Percentiles rank a stretch among this genome's conserved stretches.
phyloP scores from a whole-genome alignment of 2,888 invertebrate genomes.

The Tiliacea citrago region DNA sequence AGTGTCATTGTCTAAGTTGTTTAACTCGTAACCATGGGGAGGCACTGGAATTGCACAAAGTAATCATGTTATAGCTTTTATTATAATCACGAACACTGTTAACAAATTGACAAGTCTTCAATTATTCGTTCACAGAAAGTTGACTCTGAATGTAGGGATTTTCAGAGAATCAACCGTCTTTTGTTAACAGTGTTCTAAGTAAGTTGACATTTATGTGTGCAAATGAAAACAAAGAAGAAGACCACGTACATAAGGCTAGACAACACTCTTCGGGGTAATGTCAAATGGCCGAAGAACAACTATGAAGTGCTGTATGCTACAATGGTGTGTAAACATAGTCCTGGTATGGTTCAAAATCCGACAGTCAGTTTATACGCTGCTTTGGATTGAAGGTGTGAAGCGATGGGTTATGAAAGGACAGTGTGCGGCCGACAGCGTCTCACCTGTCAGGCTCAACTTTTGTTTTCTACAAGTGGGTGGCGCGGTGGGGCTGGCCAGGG shows the following conservation, averaged over 20 bases:
- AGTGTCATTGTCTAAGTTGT: conserved; percentile 92
- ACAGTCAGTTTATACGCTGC: conserved; percentile 69
- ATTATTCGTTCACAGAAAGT: conserved; percentile 53
- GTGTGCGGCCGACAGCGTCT: conserved; percentile 76
- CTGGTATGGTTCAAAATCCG: conserved; percentile 66
- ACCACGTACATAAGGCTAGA: conserved; percentile 61
- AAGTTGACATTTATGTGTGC: conserved; percentile 64
- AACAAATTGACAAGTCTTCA: conserved; percentile 39
- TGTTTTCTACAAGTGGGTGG: conserved; percentile 92
- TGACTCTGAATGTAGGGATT: conserved; percentile 25
- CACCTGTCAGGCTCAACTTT: conserved; percentile 93
- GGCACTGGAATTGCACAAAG: conserved; percentile 86
- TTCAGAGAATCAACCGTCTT: conserved; percentile 21
- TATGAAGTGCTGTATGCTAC: conserved; percentile 67
- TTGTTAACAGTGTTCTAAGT: conserved; percentile 50
- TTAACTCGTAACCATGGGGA: conserved; percentile 92
- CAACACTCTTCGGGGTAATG: conserved; percentile 62
- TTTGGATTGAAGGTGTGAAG: conserved; percentile 69
- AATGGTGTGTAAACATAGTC: conserved; percentile 67
- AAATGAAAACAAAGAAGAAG: conserved; percentile 62
- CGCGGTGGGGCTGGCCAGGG: conserved; percentile 92
- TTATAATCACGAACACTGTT: conserved; percentile 33
- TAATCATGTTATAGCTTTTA: conserved; percentile 3
- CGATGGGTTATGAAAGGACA: conserved; percentile 63
- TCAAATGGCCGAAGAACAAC: conserved; percentile 65